A percentile compares a stretch with the other conserved stretches of the same genome.
Evolutionary conservation across 2,888 invertebrate genomes (phyloP).

Genomic region (Plagodis pulveraria): DNA sequence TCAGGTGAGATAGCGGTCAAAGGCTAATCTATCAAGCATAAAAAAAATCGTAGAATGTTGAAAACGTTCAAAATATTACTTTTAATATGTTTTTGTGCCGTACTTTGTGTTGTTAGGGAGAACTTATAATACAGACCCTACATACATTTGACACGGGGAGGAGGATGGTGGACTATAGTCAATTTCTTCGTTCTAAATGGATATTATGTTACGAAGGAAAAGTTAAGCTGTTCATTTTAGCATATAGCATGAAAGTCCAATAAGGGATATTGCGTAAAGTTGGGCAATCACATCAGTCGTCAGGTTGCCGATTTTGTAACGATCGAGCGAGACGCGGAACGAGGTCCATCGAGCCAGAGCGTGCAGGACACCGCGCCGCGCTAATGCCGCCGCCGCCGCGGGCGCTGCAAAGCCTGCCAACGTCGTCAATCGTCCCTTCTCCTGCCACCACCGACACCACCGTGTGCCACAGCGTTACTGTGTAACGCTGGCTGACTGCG

Average conservation of each 20-base stretch:
- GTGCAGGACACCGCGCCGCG: slow-evolving; percentile 8
- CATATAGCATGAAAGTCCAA: slow-evolving; percentile 57
- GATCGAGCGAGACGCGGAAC: slow-evolving; percentile 46
- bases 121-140: too few relatives aligned
- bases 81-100: too few relatives aligned
- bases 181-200: too few relatives aligned
- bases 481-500: background rate
- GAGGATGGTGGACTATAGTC: too few relatives aligned
- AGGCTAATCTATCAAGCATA: too few relatives aligned
- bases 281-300: slow-evolving; percentile 56
- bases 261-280: slow-evolving; percentile 73
- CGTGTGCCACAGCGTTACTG: too few relatives aligned
- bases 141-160: too few relatives aligned
- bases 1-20: too few relatives aligned
- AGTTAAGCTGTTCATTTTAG: background rate
- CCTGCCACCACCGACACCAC: background rate
- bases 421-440: slow-evolving; percentile 10
- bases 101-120: too few relatives aligned
- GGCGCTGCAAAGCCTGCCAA: slow-evolving; percentile 40
- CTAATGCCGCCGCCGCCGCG: slow-evolving; percentile 37
- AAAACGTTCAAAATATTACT: too few relatives aligned
- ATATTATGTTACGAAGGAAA: background rate
- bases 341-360: slow-evolving; percentile 27
- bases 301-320: slow-evolving; percentile 70
- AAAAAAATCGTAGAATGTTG: too few relatives aligned